These are phyloP conservation scores for Cyclura pinguis DNA, from an alignment of 2,797 vertebrate species.

Conservation along the genomic window DNA sequence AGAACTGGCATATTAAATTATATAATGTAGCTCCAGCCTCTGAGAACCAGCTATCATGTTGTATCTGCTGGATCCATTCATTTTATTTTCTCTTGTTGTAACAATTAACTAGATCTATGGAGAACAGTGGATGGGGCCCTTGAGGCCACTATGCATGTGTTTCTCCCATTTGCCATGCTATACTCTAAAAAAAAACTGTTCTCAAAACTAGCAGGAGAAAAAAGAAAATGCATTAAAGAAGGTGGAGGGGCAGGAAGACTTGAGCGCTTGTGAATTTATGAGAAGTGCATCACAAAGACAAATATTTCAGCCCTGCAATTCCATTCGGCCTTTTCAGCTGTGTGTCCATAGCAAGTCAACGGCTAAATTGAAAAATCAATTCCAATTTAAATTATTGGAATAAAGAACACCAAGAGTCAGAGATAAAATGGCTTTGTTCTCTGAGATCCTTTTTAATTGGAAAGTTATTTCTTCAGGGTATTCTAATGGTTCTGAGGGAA, in stretches of 20 bases:
- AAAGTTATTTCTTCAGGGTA: conserved; percentile 99
- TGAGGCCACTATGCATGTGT: conserved; percentile 78
- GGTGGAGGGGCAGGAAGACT: conserved; percentile 12
- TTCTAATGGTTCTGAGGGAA: conserved; percentile 99
- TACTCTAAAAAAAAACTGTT: conserved; percentile 80
- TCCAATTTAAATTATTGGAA: conserved; percentile 99
- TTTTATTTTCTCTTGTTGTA: conserved; percentile 74
- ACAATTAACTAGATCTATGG: conserved; percentile 78
- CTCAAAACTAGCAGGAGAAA: conserved; percentile 78
- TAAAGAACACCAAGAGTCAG: conserved; percentile 97
- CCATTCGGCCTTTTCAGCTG: conserved; percentile 89
- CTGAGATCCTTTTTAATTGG: conserved; percentile 99
- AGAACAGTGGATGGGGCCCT: conserved; percentile 71
- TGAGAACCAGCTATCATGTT: conserved; percentile 56
- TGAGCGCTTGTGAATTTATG: conserved; percentile 85
- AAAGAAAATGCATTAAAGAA: conserved; percentile 82
- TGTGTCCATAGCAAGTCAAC: conserved; percentile 96
- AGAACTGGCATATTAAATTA: conserved; percentile 54
- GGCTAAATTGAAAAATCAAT: conserved; percentile 99
- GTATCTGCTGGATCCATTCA: conserved; percentile 58
- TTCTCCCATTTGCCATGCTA: conserved; percentile 82
- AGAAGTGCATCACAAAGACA: conserved; percentile 87
- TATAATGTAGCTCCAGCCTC: conserved; percentile 51
- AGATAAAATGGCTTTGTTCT: conserved; percentile 96
- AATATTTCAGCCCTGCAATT: conserved; percentile 90